phyloP scores from a whole-genome alignment of 1,140 invertebrate species.

The Scaptomyza montana region DNA sequence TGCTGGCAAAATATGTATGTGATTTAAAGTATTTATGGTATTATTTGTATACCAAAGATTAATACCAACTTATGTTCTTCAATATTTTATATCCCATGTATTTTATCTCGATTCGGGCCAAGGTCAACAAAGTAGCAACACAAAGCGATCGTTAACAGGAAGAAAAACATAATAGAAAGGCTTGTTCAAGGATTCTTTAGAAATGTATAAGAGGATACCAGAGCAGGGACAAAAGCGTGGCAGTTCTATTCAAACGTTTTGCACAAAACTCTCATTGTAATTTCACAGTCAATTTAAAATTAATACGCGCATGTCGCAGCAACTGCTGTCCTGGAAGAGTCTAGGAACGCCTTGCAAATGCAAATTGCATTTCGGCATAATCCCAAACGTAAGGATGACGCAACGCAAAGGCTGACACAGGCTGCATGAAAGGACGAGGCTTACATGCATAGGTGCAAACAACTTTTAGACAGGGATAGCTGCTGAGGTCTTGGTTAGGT shows the following conservation, averaged over 20 bases:
- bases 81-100: no score
- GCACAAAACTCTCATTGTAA: constrained; percentile 60
- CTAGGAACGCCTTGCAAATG: constrained; percentile 72
- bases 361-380: constrained; percentile 82
- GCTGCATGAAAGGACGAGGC: constrained; percentile 21
- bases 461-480: constrained; percentile 51
- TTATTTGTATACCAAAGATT: no score
- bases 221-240: not conserved
- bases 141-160: not conserved
- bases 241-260: constrained; percentile 32
- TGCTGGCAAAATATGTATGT: no score
- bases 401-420: constrained; percentile 12
- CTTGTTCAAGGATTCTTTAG: constrained; percentile 1
- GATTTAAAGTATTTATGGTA: no score
- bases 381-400: constrained; percentile 62
- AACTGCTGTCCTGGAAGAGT: constrained; percentile 37
- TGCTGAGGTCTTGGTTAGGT: constrained; percentile 32
- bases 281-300: constrained; percentile 83
- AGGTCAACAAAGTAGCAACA: not conserved
- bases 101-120: not conserved
- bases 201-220: not conserved
- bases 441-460: constrained; percentile 72
- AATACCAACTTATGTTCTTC: no score
- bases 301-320: constrained; percentile 68
- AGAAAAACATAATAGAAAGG: no score